Percentiles rank a stretch among this genome's conserved stretches.
Evolutionary conservation across 2,888 invertebrate genomes (phyloP).

Genomic region (Branchinecta sandiegonensis): DNA sequence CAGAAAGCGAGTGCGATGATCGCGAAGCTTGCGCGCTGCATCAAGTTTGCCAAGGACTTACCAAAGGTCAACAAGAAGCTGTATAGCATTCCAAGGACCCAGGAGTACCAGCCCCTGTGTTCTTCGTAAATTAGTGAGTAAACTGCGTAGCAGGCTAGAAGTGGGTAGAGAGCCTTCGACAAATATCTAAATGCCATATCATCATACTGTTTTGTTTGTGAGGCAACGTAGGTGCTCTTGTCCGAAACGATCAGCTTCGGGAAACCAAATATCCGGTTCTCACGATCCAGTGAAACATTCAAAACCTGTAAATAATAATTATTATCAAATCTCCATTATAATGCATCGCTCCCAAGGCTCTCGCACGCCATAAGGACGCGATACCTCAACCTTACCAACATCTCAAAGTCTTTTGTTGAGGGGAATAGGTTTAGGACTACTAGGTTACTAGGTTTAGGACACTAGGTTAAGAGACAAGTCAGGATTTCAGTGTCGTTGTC

Average conservation of each 20-base stretch:
- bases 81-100: conserved; percentile 87
- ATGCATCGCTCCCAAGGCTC: too few relatives aligned
- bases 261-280: conserved; percentile 55
- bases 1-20: not conserved
- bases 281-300: conserved; percentile 63
- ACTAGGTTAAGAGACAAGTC: too few relatives aligned
- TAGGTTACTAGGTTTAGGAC: too few relatives aligned
- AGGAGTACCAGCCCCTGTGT: conserved; percentile 99
- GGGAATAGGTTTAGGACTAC: too few relatives aligned
- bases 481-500: too few relatives aligned
- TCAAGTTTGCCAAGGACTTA: conserved; percentile 28
- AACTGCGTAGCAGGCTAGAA: conserved; percentile 78
- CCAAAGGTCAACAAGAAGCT: conserved; percentile 90
- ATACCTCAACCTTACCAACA: too few relatives aligned
- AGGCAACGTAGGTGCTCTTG: conserved; percentile 91
- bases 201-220: conserved; percentile 86
- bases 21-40: not conserved
- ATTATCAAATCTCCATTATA: too few relatives aligned
- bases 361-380: too few relatives aligned
- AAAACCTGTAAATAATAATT: conserved; percentile 40
- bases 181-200: conserved; percentile 89
- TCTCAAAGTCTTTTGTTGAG: too few relatives aligned
- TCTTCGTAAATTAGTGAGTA: conserved; percentile 91
- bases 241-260: conserved; percentile 70
- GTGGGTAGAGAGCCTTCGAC: conserved; percentile 88